phyloP scores from a whole-genome alignment of 2,797 vertebrate species.

The Echeneis naucrates region DNA sequence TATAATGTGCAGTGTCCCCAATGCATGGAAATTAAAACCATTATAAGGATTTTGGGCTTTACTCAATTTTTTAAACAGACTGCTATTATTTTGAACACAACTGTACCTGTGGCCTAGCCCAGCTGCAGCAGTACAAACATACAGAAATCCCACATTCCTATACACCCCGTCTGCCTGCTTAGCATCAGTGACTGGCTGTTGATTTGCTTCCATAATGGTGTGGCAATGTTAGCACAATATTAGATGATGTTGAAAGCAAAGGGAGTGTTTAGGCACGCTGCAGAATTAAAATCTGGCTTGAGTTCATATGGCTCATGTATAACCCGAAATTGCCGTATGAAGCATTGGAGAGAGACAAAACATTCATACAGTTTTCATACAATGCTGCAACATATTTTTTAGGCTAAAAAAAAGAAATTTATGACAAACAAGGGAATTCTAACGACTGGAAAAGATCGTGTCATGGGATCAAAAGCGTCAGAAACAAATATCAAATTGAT shows the following conservation, averaged over 20 bases:
- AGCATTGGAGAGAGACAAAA: not conserved
- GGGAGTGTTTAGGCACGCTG: not conserved
- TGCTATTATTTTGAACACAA: too few relatives aligned
- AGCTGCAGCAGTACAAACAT: slow-evolving; percentile 72
- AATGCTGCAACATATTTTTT: not conserved
- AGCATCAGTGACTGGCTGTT: slow-evolving; percentile 58
- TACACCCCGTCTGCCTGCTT: slow-evolving; percentile 69
- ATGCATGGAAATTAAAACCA: too few relatives aligned
- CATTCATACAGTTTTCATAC: not conserved
- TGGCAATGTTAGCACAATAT: slow-evolving; percentile 45
- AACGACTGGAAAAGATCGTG: too few relatives aligned
- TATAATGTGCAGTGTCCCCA: too few relatives aligned
- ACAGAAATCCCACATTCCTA: slow-evolving; percentile 63
- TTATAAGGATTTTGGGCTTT: too few relatives aligned
- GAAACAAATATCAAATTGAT: not conserved
- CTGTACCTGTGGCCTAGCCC: slow-evolving; percentile 67
- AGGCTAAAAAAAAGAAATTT: not conserved
- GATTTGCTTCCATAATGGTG: slow-evolving; percentile 35
- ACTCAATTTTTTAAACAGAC: too few relatives aligned
- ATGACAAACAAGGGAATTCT: not conserved
- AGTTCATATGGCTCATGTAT: not conserved
- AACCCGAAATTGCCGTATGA: not conserved
- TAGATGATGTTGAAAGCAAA: slow-evolving; percentile 22
- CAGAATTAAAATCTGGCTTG: not conserved
- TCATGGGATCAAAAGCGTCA: not conserved